Evolutionary conservation across 2,797 vertebrate genomes (phyloP), one percentile per base, ranked within the genome.

Genomic region (Cuniculus paca): DNA sequence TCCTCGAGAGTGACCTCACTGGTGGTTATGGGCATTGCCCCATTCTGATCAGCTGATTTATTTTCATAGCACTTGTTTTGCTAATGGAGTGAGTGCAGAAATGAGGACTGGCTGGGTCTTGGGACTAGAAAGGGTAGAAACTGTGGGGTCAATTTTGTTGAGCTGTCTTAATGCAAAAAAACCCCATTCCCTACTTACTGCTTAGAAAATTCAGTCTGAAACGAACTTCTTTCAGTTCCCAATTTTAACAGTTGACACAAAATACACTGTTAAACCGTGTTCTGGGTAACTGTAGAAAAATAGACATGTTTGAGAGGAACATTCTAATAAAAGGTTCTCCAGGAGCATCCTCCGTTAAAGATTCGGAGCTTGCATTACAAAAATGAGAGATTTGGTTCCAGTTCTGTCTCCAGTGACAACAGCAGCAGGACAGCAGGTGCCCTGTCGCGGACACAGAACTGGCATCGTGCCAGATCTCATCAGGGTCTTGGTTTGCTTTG

Each of bases 201-300:
- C 98, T 98, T 97, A 98, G 98, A 98, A 98, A 98, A 98, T 98
- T 98, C 97, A 97, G 98, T 98, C 98, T 98, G 97, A 95, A 98
- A 98, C 94, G 95, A 98, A 98, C 95, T 97, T 94, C 98, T 97
- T 98, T 98, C 98, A 98, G 89, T 97, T 98, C 98, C 98, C 97
- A 95, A 96, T 97, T 72, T 97, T 97, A 98, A 98, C 98, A 98
- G 96, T 94, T 98, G 98, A 98, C 98, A 98, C 98, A 98, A 98
- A 99, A 98, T 98, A 98, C 98, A 98, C 98, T 95, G 98, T 98
- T 98, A 98, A 98, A 98, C 97, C 96, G 95, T 97, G 98, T 98
- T 98, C 98, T 98, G 98, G 98, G 96, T 97, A 97, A 95, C 97
- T 97, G 98, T 99, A 99, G 98, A 99, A 99, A 99, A 99, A 99